phyloP scores from a whole-genome alignment of 2,888 invertebrate species.

The Lasioglossum oenotherae region DNA sequence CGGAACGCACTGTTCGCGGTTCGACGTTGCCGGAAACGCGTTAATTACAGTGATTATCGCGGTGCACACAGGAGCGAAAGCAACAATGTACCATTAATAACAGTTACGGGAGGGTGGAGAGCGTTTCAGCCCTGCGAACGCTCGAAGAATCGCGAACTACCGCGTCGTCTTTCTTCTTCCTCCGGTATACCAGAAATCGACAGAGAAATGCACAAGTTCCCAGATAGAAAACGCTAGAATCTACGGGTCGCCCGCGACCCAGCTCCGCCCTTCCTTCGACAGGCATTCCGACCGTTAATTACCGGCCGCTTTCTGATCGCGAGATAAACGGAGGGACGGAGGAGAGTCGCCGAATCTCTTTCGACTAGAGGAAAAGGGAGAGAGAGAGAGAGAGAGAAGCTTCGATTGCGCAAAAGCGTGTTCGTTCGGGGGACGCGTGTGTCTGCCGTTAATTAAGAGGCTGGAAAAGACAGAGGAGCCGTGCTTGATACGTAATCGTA shows the following conservation, averaged over 20 bases:
- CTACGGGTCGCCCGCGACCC: neutral
- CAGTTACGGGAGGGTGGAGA: constrained; percentile 50
- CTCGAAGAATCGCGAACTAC: constrained; percentile 6
- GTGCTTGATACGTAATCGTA: constrained; percentile 65
- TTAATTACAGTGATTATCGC: constrained; percentile 41
- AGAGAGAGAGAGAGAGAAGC: neutral
- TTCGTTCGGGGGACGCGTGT: constrained; percentile 26
- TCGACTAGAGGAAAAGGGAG: neutral
- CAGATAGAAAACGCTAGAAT: neutral
- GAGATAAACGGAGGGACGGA: neutral
- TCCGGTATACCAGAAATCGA: neutral
- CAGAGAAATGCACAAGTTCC: neutral
- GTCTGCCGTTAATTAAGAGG: constrained; percentile 72
- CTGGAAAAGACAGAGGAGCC: constrained; percentile 63
- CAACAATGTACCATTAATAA: constrained; percentile 63
- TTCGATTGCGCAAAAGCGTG: constrained; percentile 44
- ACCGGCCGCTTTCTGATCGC: constrained; percentile 16
- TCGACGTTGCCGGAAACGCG: constrained; percentile 44
- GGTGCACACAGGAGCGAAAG: constrained; percentile 37
- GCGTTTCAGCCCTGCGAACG: constrained; percentile 29
- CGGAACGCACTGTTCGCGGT: neutral
- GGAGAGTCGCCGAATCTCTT: constrained; percentile 34
- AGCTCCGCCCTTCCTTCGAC: neutral
- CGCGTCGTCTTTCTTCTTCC: constrained; percentile 39
- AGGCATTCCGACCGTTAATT: constrained; percentile 43